Base-by-base conservation (phyloP, 2,797 vertebrate species). In the Falco cherrug region DNA sequence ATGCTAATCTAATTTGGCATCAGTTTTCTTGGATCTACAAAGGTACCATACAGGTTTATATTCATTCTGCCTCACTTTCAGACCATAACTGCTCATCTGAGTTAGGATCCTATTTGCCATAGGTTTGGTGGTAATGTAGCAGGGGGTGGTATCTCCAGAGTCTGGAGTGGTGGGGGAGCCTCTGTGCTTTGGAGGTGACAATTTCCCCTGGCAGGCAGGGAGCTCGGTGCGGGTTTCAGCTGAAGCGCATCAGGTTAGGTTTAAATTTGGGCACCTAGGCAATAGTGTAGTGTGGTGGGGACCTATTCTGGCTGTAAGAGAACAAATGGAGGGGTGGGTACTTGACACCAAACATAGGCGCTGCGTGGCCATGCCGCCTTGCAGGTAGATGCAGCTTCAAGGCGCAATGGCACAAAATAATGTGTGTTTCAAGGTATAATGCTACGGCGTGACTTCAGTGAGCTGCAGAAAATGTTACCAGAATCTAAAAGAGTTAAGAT, bases 261-360 rank as follows among this genome's bases (percentile, higher is more conserved):
- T 35, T 39, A 80, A 68, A 54, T 77, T 24, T 61, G 59, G 28
- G 14, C 20, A 45, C 13, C 9, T n/a, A 11, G 22, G 28, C 33
- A 41, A 21, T 50, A 19, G 29, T 3, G 0, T 24, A 14, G 29
- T 35, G 8, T 9, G 25, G 33, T 1, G 4, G 8, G 16, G 16
- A 13, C 77, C 50, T 70, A 9, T 69, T 88, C 28, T 37, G 33
- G 10, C 33, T 73, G 11, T 21, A 37, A 35, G 28, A 78, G 25
- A 69, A 16, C 17, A 78, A 68, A 8, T 25, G 21, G 11, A 79
- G 3, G 7, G 7, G 4, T 54, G 60, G 26, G 28, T 57, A 11
- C 21, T 53, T 56, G 7, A 48, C 14, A 8, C 8, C 53, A 35
- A 48, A 29, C 14, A 13, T 2, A n/a, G 60, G 31, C 5, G 29